Percentiles rank a stretch among this genome's conserved stretches.
Conservation (phyloP, 2,113 vertebrate species). For the Actenoides lindsayi region DNA sequence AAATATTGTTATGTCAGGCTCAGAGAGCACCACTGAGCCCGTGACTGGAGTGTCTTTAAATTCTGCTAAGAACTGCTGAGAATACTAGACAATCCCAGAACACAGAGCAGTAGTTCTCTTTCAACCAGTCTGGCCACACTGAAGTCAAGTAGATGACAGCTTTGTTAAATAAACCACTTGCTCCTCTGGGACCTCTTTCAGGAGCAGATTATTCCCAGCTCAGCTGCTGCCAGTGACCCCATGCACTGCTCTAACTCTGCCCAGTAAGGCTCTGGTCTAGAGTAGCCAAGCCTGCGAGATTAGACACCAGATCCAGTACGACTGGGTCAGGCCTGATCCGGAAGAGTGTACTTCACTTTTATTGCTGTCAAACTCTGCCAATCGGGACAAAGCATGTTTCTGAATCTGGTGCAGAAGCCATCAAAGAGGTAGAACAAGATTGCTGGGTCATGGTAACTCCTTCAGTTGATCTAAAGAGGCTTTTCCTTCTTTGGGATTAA, state of each 20-base stretch:
- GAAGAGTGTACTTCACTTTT: not conserved
- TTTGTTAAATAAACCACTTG: conserved; percentile 3
- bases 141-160: conserved; percentile 16
- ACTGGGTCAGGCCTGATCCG: not conserved
- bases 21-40: not conserved
- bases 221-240: not conserved
- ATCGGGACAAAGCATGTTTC: not conserved
- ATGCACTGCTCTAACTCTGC: not conserved
- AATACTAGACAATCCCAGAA: not conserved
- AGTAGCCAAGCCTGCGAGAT: not conserved
- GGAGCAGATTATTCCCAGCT: not conserved
- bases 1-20: not conserved
- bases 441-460: not conserved
- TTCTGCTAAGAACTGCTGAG: not conserved
- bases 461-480: not conserved
- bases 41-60: not conserved
- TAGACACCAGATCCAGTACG: not conserved
- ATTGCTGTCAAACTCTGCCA: not conserved
- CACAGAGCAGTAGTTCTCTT: not conserved
- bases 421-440: not conserved
- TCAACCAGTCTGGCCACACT: not conserved
- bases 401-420: not conserved
- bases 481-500: not conserved
- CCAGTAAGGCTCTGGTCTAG: not conserved
- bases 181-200: not conserved